Evolutionary conservation across 1,140 invertebrate genomes (phyloP), one percentile per base, ranked within the genome.

Genomic region (Probaryconus sp.): DNA sequence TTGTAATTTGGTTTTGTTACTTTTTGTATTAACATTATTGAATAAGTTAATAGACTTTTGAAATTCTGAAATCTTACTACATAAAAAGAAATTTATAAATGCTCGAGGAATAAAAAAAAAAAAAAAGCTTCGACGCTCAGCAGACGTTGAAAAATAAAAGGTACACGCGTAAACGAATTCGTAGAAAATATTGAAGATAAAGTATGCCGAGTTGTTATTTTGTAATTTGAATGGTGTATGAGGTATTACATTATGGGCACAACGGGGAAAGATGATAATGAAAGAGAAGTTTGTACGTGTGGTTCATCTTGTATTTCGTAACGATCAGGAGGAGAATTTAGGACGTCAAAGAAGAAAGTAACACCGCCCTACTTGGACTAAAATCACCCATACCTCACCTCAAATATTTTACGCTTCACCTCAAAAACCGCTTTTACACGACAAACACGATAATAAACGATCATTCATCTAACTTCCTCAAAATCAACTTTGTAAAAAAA

Each of bases 321-420:
- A 77, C 55, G 45, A 58, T 21, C 50, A 14, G 48, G 42, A 24
- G 38, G 18, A 18, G 56, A 71, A 78, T 74, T 78, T 71, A 63
- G 76, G 51, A 73, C 67, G 63, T 42, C 60, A 50, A 63, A 58
- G 50, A 77, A 69, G 71, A 75, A 77, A 78, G 71, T 60, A 61
- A 63, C n/a, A n/a, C 58, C 65, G 76, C 61, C 67, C 76, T 74
- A 74, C 76, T 77, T 77, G 58, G 51, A 47, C 48, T 63, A 42
- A 55, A 70, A 61, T 61, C 56, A 70, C 42, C 61, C 56, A 55
- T 55, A 17, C 24, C 37, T 26, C 33, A 6, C 40, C 56, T 70
- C 56, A 37, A 37, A 48, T 53, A 56, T 47, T 61, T 40, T 28
- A 48, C 35, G 50, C 40, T 7, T 48, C 56, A 33, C 56, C 33